Evolutionary conservation across 2,888 invertebrate species (phyloP).

Genomic region (Polydrusus pterygomalis): DNA sequence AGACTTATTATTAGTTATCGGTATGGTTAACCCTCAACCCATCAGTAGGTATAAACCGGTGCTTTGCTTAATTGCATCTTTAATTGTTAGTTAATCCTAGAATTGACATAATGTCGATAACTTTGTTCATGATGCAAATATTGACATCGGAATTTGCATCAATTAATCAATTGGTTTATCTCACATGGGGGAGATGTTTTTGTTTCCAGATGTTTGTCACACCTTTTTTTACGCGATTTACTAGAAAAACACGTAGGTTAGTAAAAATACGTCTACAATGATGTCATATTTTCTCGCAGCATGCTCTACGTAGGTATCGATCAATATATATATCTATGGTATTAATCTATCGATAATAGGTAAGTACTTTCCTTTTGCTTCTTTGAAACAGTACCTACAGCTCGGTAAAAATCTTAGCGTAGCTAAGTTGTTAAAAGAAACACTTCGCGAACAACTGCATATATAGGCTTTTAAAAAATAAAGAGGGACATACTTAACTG

Average conservation of each 20-base stretch:
- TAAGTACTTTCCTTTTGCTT: too few species aligned
- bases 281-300: too few species aligned
- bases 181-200: slow-evolving; percentile 10
- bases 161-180: slow-evolving; percentile 24
- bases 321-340: too few species aligned
- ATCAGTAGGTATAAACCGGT: neutral
- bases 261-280: neutral
- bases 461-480: too few species aligned
- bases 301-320: too few species aligned
- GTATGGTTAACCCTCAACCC: neutral
- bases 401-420: too few species aligned
- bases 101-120: slow-evolving; percentile 15
- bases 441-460: too few species aligned
- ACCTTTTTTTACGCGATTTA: neutral
- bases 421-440: too few species aligned
- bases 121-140: slow-evolving; percentile 13
- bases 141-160: slow-evolving; percentile 17
- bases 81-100: slow-evolving; percentile 10
- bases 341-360: too few species aligned
- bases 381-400: too few species aligned
- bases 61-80: slow-evolving; percentile 8
- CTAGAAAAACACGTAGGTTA: neutral
- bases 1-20: slow-evolving; percentile 14
- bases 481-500: too few species aligned
- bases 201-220: neutral